phyloP scores from a whole-genome alignment of 2,113 vertebrate genomes.

The Elephas maximus region DNA sequence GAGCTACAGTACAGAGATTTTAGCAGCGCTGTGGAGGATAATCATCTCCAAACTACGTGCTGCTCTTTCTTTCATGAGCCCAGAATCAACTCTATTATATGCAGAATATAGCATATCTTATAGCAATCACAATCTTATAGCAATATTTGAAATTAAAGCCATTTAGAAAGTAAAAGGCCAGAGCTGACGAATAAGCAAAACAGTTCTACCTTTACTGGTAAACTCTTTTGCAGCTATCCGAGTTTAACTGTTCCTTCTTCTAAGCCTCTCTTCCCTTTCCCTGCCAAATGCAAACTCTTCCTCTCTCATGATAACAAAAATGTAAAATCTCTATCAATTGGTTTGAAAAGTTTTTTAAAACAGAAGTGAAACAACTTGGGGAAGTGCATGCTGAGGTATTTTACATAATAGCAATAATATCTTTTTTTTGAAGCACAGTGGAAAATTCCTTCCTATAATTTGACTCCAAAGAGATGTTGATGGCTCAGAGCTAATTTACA shows the following conservation, averaged over 20 bases:
- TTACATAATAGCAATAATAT: not conserved
- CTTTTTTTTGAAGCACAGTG: not conserved
- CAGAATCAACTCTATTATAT: no score
- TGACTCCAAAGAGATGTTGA: not conserved
- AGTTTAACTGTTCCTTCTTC: not conserved
- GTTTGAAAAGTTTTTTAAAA: not conserved
- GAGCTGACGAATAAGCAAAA: not conserved
- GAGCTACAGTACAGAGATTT: no score
- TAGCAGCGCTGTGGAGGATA: no score
- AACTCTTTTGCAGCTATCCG: not conserved
- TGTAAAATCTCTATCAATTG: not conserved
- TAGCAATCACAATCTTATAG: not conserved
- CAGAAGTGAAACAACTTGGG: not conserved
- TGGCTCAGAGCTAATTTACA: no score
- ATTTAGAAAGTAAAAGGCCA: not conserved
- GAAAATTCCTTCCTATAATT: not conserved
- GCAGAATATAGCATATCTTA: no score
- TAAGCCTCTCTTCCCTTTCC: not conserved
- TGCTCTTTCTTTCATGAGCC: no score
- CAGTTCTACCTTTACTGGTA: not conserved
- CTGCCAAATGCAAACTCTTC: not conserved
- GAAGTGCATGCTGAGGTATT: not conserved
- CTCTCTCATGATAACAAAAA: not conserved
- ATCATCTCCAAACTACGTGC: no score
- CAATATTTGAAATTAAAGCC: not conserved